Conservation (phyloP, 1,140 invertebrate genomes). For the Apis mellifera region DNA sequence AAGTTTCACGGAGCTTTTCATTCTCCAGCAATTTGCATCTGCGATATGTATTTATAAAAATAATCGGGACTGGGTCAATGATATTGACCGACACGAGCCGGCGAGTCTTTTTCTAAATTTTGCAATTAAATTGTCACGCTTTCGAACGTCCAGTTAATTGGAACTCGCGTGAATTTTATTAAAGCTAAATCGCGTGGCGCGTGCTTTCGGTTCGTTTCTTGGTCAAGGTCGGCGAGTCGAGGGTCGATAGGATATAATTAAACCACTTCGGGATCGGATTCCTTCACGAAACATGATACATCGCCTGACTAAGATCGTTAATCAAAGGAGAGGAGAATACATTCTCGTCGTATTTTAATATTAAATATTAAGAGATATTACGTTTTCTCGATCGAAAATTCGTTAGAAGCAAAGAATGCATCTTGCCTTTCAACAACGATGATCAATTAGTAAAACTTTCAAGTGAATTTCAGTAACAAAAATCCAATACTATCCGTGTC, state of each 20-base stretch:
- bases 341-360: too few species aligned
- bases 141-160: neutral
- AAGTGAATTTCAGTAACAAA: neutral
- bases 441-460: neutral
- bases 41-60: neutral
- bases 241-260: neutral
- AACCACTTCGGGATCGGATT: neutral
- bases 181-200: neutral
- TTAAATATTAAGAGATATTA: too few species aligned
- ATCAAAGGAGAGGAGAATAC: too few species aligned
- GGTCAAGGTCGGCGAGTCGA: neutral
- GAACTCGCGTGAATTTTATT: neutral
- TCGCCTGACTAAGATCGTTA: too few species aligned
- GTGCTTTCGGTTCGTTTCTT: neutral
- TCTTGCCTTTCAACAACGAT: neutral
- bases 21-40: too few species aligned
- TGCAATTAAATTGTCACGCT: constrained; percentile 24
- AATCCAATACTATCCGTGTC: neutral
- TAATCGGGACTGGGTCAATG: neutral
- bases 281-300: too few species aligned
- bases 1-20: neutral
- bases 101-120: neutral
- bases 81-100: too few species aligned
- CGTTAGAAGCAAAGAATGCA: too few species aligned
- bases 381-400: too few species aligned